Evolutionary conservation across 2,888 invertebrate species (phyloP).

Genomic region (Prosapia bicincta): DNA sequence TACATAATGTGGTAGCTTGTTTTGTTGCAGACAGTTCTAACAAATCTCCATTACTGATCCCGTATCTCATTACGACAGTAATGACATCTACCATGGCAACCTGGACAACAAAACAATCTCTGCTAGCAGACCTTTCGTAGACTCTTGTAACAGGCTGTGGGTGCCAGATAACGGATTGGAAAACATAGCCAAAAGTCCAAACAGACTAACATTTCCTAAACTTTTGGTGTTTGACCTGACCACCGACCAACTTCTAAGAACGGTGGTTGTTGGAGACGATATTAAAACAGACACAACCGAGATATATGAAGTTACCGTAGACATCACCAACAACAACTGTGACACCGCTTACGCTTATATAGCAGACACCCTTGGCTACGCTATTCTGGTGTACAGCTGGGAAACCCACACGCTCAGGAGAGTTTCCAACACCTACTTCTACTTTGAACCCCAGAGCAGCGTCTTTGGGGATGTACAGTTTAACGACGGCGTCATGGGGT

Average conservation of each 20-base stretch:
- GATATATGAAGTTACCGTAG: conserved; percentile 75
- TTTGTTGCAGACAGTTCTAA: not conserved
- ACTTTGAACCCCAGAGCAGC: no score
- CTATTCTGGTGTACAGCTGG: no score
- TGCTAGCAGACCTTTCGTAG: conserved; percentile 69
- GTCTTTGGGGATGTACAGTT: no score
- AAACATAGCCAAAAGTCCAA: conserved; percentile 54
- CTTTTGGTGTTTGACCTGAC: conserved; percentile 70
- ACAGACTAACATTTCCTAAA: conserved; percentile 55
- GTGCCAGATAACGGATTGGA: conserved; percentile 75
- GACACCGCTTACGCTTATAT: no score
- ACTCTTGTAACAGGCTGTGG: conserved; percentile 74
- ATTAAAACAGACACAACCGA: conserved; percentile 65
- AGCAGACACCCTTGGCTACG: no score
- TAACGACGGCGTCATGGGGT: no score
- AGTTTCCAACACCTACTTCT: no score
- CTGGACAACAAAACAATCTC: conserved; percentile 49
- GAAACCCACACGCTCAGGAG: no score
- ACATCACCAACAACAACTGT: conserved; percentile 64
- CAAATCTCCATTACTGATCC: conserved; percentile 67
- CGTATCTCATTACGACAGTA: conserved; percentile 77
- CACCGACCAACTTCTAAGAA: conserved; percentile 42
- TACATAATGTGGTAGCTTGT: no score
- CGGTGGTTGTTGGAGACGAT: conserved; percentile 44
- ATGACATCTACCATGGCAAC: conserved; percentile 55